Evolutionary conservation across 53 echinoderm and acorn worm genomes (phyloP), one percentile per base, ranked within the genome.

Genomic region (Mesocentrotus franciscanus): DNA sequence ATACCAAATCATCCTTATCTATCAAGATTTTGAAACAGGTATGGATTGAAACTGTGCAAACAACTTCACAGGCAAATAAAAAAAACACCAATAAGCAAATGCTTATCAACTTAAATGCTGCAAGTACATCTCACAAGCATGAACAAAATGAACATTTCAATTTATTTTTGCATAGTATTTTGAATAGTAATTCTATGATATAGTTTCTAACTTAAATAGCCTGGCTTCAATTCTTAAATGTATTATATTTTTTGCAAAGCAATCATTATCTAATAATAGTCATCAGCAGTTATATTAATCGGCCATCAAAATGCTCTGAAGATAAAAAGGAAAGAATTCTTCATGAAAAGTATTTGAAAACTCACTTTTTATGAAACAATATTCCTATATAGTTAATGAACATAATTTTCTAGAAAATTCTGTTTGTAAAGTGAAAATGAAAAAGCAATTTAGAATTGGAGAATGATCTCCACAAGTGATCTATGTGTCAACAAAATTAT

Each of bases 21-120:
- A 87, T 57, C n/a, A 87, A 87, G 58, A 57, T 87, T 58, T 87
- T 29, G n/a, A 58, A 87, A 27, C 58, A 87, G 58, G 87, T 87
- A 58, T 10, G 26, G 57, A 87, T 11, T n/a, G 29, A 1, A 58
- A 57, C 10, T 5, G 58, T 4, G 39, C 58, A 17, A 49, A 49
- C 20, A 87, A 11, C 14, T 87, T 57, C 4, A 58, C 87, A 57
- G 87, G 56, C 87, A 87, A 87, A 87, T 87, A n/a, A 87, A 81
- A 81, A 39, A 87, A 58, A 87, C 87, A 84, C 83, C 57, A 87
- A 87, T 57, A 58, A 87, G 87, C 87, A 56, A 87, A 26, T 14
- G 18, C 26, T 11, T 57, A 87, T 57, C 4, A 58, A 57, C 56
- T 87, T 87, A 87, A 58, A 87, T 87, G 87, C 14, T 26, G 13